Conservation (phyloP, 2,797 vertebrate species). For the Capromys pilorides region DNA sequence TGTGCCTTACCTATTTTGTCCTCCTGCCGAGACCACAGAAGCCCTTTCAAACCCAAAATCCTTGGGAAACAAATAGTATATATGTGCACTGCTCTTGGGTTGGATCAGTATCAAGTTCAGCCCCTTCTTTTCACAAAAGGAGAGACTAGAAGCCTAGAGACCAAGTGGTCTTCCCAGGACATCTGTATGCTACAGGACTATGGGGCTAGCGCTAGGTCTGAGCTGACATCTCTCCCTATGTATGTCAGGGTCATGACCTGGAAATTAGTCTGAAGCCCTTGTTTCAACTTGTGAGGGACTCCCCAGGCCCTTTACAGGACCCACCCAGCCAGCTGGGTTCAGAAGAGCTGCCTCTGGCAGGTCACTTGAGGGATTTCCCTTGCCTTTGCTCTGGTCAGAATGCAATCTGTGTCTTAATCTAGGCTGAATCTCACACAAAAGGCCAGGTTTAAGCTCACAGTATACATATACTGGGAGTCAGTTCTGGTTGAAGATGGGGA, state of each 20-base stretch:
- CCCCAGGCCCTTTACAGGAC: neutral
- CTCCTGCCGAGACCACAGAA: neutral
- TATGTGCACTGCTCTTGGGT: neutral
- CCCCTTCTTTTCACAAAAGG: neutral
- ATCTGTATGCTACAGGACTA: neutral
- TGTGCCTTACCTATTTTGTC: neutral
- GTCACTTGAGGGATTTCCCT: neutral
- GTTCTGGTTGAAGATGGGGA: neutral
- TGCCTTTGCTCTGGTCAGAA: neutral
- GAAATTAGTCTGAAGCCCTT: conserved; percentile 64
- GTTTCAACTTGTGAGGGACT: neutral
- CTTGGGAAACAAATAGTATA: neutral
- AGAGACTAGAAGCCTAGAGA: neutral
- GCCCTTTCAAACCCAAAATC: neutral
- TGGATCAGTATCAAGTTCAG: neutral
- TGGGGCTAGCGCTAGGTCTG: neutral
- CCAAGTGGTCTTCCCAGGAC: neutral
- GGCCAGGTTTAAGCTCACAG: conserved; percentile 11
- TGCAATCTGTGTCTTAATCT: neutral
- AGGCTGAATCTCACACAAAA: neutral
- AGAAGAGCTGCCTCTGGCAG: neutral
- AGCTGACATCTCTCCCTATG: neutral
- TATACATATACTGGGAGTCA: neutral
- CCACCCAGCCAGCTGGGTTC: neutral
- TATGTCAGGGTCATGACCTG: conserved; percentile 67